Evolutionary conservation across 2,113 vertebrate species (phyloP).

Genomic region (Callithrix jacchus): DNA sequence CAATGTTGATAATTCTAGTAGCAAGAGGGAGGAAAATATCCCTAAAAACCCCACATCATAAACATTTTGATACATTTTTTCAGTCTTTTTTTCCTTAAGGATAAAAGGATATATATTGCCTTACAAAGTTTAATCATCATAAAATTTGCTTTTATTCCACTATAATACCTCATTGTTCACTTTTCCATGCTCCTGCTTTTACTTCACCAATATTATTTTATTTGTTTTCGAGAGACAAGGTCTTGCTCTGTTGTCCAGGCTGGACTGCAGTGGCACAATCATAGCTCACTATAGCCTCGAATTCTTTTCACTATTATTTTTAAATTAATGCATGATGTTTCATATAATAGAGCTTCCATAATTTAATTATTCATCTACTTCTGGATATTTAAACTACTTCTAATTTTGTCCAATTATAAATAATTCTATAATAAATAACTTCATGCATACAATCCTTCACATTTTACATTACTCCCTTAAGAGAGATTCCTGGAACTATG

Average conservation of each 20-base stretch:
- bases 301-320: constrained; percentile 4
- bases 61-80: constrained; percentile 22
- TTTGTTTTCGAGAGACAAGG: not conserved
- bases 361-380: not conserved
- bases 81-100: not conserved
- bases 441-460: constrained; percentile 1
- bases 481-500: constrained; percentile 22
- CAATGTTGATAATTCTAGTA: not conserved
- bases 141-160: constrained; percentile 25
- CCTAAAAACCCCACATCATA: not conserved
- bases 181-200: not conserved
- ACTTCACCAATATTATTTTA: not conserved
- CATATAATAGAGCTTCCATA: not conserved
- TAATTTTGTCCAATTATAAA: constrained; percentile 26
- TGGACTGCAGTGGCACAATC: not conserved
- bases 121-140: not conserved
- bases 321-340: not conserved
- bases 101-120: not conserved
- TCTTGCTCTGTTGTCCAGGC: not conserved
- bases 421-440: constrained; percentile 34
- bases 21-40: not conserved
- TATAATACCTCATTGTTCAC: not conserved
- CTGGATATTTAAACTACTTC: not conserved
- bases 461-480: constrained; percentile 27
- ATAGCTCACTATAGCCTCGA: not conserved